Evolutionary conservation across 2,888 invertebrate genomes (phyloP).

Genomic region (Tridacna crocea): DNA sequence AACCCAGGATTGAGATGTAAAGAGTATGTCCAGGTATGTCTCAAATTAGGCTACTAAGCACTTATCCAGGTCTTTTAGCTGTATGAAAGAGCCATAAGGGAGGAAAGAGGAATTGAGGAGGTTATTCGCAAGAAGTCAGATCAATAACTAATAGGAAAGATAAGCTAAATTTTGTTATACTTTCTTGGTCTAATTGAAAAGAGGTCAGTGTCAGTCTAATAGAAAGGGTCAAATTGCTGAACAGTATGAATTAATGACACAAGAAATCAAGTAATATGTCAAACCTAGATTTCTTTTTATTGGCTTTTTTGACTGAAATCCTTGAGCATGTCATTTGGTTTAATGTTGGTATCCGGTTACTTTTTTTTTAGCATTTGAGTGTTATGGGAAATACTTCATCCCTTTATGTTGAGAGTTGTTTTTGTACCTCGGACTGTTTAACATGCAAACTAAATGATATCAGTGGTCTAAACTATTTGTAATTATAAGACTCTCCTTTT

Average conservation of each 20-base stretch:
- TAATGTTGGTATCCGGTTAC: slow-evolving; percentile 21
- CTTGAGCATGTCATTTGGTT: slow-evolving; percentile 22
- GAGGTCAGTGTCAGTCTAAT: background rate
- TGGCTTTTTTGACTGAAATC: slow-evolving; percentile 5
- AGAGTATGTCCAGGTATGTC: no score
- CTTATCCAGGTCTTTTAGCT: no score
- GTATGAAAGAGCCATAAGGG: no score
- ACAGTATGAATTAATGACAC: slow-evolving; percentile 20
- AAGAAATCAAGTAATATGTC: slow-evolving; percentile 22
- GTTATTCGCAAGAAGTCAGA: no score
- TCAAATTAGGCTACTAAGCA: no score
- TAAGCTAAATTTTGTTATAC: no score
- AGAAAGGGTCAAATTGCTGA: slow-evolving; percentile 12
- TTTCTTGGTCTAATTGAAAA: background rate
- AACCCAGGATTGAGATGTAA: no score
- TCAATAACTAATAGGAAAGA: no score
- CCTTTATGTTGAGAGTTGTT: background rate
- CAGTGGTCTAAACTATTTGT: no score
- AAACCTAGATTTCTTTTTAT: slow-evolving; percentile 14
- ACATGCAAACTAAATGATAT: background rate
- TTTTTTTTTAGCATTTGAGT: slow-evolving; percentile 2
- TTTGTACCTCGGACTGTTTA: background rate
- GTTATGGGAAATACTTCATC: background rate
- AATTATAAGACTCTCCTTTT: no score
- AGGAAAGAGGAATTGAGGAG: no score